Evolutionary conservation across 2,888 invertebrate genomes (phyloP).

Genomic region (Parnassius smintheus): DNA sequence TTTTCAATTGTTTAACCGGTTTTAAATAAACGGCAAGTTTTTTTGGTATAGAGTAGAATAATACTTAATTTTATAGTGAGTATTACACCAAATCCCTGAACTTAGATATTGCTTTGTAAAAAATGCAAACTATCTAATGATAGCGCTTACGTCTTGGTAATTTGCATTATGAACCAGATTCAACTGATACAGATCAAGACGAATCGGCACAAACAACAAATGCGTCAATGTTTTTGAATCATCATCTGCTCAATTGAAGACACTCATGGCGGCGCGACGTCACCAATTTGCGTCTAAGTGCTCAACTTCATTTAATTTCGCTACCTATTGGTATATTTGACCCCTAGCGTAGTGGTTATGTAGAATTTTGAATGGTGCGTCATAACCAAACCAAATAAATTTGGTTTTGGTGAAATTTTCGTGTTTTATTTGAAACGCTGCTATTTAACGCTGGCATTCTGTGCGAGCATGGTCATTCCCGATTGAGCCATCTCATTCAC

Average conservation of each 20-base stretch:
- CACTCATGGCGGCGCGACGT: conserved; percentile 39
- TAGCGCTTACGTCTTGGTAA: background rate
- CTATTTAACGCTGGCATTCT: too few relatives aligned
- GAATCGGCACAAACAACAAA: conserved; percentile 40
- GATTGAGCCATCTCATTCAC: too few relatives aligned
- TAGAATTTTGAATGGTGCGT: conserved; percentile 12
- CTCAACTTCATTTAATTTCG: conserved; percentile 32
- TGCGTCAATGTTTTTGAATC: conserved; percentile 61
- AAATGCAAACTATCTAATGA: background rate
- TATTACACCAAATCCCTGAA: too few relatives aligned
- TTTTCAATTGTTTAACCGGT: too few relatives aligned
- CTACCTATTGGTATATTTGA: conserved; percentile 28
- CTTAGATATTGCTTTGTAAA: too few relatives aligned
- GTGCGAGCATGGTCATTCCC: too few relatives aligned
- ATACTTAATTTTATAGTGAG: too few relatives aligned
- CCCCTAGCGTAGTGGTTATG: conserved; percentile 14
- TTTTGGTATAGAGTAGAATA: too few relatives aligned
- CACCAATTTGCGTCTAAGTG: conserved; percentile 32
- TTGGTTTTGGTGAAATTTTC: too few relatives aligned
- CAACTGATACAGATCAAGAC: conserved; percentile 39
- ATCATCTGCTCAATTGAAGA: conserved; percentile 55
- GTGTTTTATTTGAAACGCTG: too few relatives aligned
- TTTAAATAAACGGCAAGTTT: too few relatives aligned
- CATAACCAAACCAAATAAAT: background rate
- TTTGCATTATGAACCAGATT: conserved; percentile 32